Base-by-base conservation (phyloP, 1,140 invertebrate species). In the Helicoverpa zea region DNA sequence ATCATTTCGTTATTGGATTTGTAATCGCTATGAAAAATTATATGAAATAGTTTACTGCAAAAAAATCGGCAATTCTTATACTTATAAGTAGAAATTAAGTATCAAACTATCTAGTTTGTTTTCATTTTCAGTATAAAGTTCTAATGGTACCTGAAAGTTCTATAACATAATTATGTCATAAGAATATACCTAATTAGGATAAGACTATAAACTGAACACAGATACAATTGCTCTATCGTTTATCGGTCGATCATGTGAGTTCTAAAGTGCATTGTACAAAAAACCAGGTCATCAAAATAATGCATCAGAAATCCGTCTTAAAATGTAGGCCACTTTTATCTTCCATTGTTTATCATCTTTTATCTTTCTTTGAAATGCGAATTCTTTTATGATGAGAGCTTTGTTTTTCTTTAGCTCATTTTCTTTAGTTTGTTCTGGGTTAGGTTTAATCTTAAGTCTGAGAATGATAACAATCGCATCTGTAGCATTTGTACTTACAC, bases 251-350 rank as follows among this genome's bases (percentile, higher is more conserved):
- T 29, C 18, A 29, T 29, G 58, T 13, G 23, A 59, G 58, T 12
- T 29, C 11, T 30, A 59, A 58, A 59, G 13, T 23, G 58, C 16
- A 59, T 11, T 59, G 58, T 23, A 59, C 11, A 29, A 59, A n/a
- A 43, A 64, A 64, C 61, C 35, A 43, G 61, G 61, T 64, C 35
- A 47, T 7, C n/a, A 64, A 43, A 64, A 35, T 64, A 64, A 64
- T 64, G 61, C 35, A 64, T 47, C 35, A 30, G 14, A 64, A 64
- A 64, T 43, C 61, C 35, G 30, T 59, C 18, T 29, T 13, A 59
- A 59, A 59, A 59, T 56, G 56, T 59, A 59, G 61, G 29, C n/a
- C 30, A 63, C 61, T 14, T 59, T 63, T 63, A 63, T 63, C 61
- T 63, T 63, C 2, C 35, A 63, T 63, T 63, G 61, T 63, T 63